Evolutionary conservation across 2,888 invertebrate species (phyloP).

Genomic region (Caradrina clavipalpis): DNA sequence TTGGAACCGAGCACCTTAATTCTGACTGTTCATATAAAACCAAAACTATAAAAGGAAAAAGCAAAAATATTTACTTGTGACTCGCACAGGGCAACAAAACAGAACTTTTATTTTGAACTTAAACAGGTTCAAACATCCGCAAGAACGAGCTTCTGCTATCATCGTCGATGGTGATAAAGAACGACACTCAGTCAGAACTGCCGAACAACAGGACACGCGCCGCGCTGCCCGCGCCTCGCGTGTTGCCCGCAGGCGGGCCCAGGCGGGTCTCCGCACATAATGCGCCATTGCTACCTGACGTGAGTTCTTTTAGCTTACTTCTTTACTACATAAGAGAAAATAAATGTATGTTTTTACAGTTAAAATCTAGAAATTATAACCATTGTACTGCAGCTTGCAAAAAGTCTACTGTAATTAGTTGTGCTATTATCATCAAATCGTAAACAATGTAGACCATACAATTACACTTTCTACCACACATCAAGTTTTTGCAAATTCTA

Average conservation of each 20-base stretch:
- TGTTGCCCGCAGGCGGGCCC: conserved; percentile 74
- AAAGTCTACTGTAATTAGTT: no score
- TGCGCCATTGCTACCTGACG: conserved; percentile 83
- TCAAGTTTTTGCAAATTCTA: neutral
- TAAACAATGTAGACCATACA: no score
- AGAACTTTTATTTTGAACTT: neutral
- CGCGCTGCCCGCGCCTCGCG: conserved; percentile 80
- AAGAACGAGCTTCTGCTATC: conserved; percentile 92
- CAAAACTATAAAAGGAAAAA: neutral
- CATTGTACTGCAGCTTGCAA: no score
- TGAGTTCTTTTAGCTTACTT: conserved; percentile 66
- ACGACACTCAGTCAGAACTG: conserved; percentile 94
- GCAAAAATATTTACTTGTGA: neutral
- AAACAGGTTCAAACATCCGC: conserved; percentile 84
- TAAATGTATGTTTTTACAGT: neutral
- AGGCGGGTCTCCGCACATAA: conserved; percentile 85
- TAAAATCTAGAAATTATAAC: no score
- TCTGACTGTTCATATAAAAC: neutral
- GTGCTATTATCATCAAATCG: no score
- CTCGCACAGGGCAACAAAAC: neutral
- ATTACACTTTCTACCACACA: no score
- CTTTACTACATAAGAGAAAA: neutral
- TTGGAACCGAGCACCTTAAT: no score
- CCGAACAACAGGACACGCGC: conserved; percentile 90
- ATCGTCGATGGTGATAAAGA: conserved; percentile 93